phyloP scores from a whole-genome alignment of 2,797 vertebrate genomes.

The Pteropus rufus region DNA sequence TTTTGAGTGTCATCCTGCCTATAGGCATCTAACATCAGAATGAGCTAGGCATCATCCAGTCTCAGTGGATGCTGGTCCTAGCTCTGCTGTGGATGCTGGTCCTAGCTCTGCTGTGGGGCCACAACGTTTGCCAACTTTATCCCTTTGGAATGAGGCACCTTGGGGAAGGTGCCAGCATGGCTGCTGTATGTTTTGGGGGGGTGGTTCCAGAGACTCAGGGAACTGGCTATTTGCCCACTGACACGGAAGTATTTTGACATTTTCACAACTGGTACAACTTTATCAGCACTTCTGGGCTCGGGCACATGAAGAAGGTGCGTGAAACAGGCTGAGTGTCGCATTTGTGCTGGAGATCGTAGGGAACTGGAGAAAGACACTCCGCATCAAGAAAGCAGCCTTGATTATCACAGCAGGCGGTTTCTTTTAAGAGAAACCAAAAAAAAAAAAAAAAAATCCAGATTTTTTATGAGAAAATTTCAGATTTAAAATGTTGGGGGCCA shows the following conservation, averaged over 20 bases:
- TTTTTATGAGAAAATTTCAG: not conserved
- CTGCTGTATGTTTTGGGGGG: too few species aligned
- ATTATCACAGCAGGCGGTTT: too few species aligned
- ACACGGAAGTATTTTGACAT: not conserved
- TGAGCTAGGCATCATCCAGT: rapidly evolving
- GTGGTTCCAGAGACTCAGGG: not conserved
- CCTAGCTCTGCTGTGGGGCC: not conserved
- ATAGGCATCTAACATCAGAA: not conserved
- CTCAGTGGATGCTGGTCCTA: not conserved
- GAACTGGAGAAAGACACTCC: too few species aligned
- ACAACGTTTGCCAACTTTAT: not conserved
- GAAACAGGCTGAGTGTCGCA: rapidly evolving
- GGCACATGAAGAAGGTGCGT: not conserved
- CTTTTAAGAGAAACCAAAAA: not conserved
- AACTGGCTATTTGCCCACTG: not conserved
- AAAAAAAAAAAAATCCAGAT: not conserved
- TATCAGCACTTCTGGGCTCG: not conserved
- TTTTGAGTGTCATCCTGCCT: not conserved
- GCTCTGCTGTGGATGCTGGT: not conserved
- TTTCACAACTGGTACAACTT: not conserved
- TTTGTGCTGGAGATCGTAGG: rapidly evolving
- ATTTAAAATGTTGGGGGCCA: not conserved
- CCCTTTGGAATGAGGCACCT: not conserved
- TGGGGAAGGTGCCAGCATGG: not conserved
- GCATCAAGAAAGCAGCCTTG: not conserved